Evolutionary conservation across 2,888 invertebrate genomes (phyloP).

Genomic region (Epistrophella euchroma): DNA sequence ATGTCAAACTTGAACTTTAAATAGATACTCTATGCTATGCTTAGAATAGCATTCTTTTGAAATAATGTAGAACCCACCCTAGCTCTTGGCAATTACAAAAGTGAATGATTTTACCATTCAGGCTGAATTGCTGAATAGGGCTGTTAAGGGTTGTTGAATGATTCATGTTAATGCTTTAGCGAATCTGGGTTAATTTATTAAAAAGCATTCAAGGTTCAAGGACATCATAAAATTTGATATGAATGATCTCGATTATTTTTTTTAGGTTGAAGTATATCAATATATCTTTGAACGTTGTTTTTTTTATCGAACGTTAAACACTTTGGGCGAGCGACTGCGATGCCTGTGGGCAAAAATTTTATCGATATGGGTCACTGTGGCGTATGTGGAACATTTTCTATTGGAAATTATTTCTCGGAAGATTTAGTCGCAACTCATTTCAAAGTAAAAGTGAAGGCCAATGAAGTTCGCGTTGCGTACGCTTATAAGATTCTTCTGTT

Average conservation of each 20-base stretch:
- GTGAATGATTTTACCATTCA: slow-evolving; percentile 55
- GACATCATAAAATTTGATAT: slow-evolving; percentile 7
- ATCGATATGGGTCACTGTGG: no score
- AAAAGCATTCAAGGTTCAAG: slow-evolving; percentile 18
- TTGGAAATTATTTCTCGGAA: no score
- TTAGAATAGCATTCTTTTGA: slow-evolving; percentile 40
- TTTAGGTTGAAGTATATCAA: not conserved
- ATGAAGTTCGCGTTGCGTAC: no score
- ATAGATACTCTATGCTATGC: slow-evolving; percentile 32
- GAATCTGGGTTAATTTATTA: slow-evolving; percentile 58
- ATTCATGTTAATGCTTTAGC: slow-evolving; percentile 55
- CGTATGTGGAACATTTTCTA: no score
- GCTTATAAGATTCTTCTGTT: no score
- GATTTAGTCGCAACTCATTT: no score
- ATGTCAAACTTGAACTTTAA: slow-evolving; percentile 70
- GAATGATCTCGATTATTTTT: slow-evolving; percentile 1
- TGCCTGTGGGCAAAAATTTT: no score
- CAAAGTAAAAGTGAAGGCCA: no score
- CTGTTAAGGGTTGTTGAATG: slow-evolving; percentile 66
- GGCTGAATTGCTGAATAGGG: slow-evolving; percentile 63
- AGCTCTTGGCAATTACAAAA: slow-evolving; percentile 54
- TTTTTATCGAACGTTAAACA: no score
- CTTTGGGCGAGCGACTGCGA: no score
- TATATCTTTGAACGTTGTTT: slow-evolving; percentile 2
- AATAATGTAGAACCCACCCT: slow-evolving; percentile 5